Base-by-base conservation (phyloP, 2,797 vertebrate species). In the Cossypha heuglini region DNA sequence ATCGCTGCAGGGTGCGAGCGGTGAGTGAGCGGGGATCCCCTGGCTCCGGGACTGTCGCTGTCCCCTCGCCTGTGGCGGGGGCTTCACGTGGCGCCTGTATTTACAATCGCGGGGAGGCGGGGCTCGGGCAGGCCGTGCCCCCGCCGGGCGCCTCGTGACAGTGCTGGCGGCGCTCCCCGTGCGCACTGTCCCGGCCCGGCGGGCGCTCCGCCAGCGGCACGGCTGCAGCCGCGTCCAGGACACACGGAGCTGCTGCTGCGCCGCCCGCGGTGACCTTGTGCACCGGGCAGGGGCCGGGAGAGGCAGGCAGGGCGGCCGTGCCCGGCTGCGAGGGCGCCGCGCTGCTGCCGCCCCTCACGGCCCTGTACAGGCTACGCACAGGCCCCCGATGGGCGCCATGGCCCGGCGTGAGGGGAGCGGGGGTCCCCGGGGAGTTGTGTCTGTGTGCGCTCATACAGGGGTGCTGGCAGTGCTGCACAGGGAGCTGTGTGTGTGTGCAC, bases 71-170 rank as follows among this genome's bases (percentile, higher is more conserved):
- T 3, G 31, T 57, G 9, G 18, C 43, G 1, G 3, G 2, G 5
- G 8, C 29, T 31, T 35, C 90, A 89, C 90, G 49, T 94, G 95
- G 80, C 9, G 54, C 86, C 82, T 11, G 4, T 97, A 96, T 96
- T 95, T 96, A 96, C 88, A 35, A 28, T 5, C 21, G 21, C 28
- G 0, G 15, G 5, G 45, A 45, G 96, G 90, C 71, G 86, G 61
- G 25, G 31, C 72, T 52, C 18, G 14, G 8, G 1, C 26, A 12
- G 54, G 21, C 26, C 90, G 2, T 73, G 67, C 83, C 91, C 91
- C 46, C 14, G 17, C 71, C 29, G 4, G 7, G 16, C 31, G 3
- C 26, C 91, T 38, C 78, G 90, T 92, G 90, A 94, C 83, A 1
- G 46, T 29, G 17, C 13, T 86, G 81, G 92, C 76, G 3, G 19